Conservation (phyloP, 2,797 vertebrate genomes). For the Siniperca scherzeri region DNA sequence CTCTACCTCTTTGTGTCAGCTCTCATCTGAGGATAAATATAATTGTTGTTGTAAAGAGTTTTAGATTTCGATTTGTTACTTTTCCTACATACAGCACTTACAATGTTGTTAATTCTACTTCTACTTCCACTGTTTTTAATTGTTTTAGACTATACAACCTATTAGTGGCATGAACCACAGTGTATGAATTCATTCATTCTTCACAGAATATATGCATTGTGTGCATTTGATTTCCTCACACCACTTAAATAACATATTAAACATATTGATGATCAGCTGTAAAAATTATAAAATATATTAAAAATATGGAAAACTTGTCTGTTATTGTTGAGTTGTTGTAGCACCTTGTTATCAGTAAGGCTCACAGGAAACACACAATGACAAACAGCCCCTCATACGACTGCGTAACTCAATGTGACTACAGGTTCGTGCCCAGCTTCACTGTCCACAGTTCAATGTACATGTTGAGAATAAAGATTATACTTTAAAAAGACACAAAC, state of each 20-base stretch:
- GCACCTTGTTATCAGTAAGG: neutral
- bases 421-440: neutral
- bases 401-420: neutral
- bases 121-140: neutral
- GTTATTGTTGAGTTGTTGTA: neutral
- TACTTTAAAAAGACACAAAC: neutral
- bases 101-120: neutral
- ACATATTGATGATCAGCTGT: neutral
- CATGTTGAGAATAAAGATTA: neutral
- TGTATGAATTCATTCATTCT: neutral
- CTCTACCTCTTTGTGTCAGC: neutral
- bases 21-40: neutral
- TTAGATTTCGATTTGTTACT: neutral
- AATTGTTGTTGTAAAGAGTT: neutral
- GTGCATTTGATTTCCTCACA: neutral
- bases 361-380: constrained; percentile 44
- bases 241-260: neutral
- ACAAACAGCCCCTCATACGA: neutral
- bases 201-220: neutral
- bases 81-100: neutral
- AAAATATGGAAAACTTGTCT: neutral
- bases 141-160: neutral
- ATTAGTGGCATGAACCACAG: neutral
- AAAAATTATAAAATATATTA: neutral
- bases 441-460: neutral